phyloP scores from a whole-genome alignment of 2,113 vertebrate species.

The Callorhinus ursinus region DNA sequence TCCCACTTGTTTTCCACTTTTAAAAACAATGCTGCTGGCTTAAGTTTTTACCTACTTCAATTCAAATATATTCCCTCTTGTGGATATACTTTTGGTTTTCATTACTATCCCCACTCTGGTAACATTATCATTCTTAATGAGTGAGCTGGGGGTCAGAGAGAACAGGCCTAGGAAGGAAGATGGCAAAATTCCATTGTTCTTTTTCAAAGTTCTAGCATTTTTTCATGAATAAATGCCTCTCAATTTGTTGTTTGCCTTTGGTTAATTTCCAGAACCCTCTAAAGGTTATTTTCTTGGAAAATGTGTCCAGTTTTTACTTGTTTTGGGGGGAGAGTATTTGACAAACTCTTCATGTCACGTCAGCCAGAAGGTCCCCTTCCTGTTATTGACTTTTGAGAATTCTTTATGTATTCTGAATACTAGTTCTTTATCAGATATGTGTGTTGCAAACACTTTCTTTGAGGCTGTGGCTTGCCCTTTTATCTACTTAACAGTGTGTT shows the following conservation, averaged over 20 bases:
- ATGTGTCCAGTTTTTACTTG: background rate
- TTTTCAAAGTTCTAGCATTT: background rate
- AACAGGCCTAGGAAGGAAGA: background rate
- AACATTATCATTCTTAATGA: background rate
- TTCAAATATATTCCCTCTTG: background rate
- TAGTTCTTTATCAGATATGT: background rate
- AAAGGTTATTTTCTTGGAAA: background rate
- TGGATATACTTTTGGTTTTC: background rate
- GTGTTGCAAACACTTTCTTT: background rate
- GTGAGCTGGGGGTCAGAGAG: background rate
- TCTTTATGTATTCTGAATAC: background rate
- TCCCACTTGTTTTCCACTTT: background rate
- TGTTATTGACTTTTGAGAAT: background rate
- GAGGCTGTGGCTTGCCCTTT: background rate
- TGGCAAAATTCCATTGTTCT: background rate
- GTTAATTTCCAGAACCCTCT: background rate
- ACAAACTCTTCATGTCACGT: background rate
- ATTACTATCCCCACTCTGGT: background rate
- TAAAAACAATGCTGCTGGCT: background rate
- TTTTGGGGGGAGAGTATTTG: background rate
- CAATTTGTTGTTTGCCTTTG: background rate
- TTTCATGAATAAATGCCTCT: constrained; percentile 6
- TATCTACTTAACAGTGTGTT: background rate
- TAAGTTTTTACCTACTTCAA: background rate
- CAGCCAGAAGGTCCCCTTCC: background rate